Conservation (phyloP, 1,140 invertebrate species). For the Hirudo medicinalis region DNA sequence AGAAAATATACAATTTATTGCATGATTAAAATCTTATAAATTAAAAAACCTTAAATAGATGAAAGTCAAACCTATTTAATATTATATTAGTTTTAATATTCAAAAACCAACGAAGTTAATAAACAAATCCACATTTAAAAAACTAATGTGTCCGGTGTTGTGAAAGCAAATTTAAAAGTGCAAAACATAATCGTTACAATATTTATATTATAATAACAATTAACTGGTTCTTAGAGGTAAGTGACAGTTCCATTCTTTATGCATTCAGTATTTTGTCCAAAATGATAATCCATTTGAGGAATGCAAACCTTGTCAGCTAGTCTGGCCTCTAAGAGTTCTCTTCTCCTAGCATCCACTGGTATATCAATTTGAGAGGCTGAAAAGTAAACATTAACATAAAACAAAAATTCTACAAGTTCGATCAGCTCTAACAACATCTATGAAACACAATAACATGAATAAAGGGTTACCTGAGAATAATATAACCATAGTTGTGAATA, state of each 20-base stretch:
- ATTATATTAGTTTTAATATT: background rate
- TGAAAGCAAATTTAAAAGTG: too few relatives aligned
- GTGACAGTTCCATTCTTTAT: too few relatives aligned
- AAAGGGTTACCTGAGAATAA: background rate
- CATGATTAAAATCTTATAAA: background rate
- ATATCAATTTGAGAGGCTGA: conserved; percentile 6
- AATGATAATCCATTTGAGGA: background rate
- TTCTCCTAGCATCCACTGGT: conserved; percentile 12
- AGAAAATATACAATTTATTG: background rate
- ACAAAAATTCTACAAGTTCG: background rate
- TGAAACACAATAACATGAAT: background rate
- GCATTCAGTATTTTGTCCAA: too few relatives aligned
- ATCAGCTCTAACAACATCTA: background rate
- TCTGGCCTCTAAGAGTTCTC: conserved; percentile 15
- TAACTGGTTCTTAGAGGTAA: too few relatives aligned
- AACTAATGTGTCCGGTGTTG: too few relatives aligned
- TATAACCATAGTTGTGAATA: background rate
- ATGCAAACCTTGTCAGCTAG: background rate
- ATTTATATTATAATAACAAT: too few relatives aligned
- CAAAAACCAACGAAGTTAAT: too few relatives aligned
- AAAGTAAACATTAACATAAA: background rate
- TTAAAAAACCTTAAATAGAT: background rate
- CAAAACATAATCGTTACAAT: too few relatives aligned
- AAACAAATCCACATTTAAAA: too few relatives aligned
- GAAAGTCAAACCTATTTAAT: background rate